A percentile compares a stretch with the other conserved stretches of the same genome.
Evolutionary conservation across 2,888 invertebrate genomes (phyloP).

Genomic region (Camponotus fellah): DNA sequence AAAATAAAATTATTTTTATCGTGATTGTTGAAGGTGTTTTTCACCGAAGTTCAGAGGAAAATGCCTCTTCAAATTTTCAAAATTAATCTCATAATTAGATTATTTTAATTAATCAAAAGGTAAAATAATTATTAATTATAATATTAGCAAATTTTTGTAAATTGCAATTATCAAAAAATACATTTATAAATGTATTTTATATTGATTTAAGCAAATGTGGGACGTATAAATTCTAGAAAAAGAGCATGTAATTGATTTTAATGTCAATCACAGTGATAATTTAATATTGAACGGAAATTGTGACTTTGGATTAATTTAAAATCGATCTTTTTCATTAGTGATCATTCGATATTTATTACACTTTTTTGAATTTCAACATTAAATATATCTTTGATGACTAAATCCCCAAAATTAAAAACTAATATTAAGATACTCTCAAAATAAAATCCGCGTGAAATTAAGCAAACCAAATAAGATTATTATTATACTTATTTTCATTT

Average conservation of each 20-base stretch:
- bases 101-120: too few relatives aligned
- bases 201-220: too few relatives aligned
- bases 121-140: too few relatives aligned
- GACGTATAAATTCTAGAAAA: neutral
- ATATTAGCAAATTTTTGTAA: too few relatives aligned
- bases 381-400: neutral
- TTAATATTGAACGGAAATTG: neutral
- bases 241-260: neutral
- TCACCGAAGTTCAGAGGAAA: too few relatives aligned
- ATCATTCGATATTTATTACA: neutral
- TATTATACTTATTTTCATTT: slow-evolving; percentile 1
- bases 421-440: neutral
- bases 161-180: too few relatives aligned
- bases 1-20: too few relatives aligned
- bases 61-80: too few relatives aligned
- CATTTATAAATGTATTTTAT: too few relatives aligned
- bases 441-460: neutral
- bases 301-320: neutral
- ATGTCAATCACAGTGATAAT: neutral
- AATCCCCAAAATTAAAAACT: neutral
- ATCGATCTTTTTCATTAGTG: neutral
- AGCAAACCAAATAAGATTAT: neutral
- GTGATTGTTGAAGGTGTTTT: too few relatives aligned
- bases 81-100: too few relatives aligned
- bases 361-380: neutral